Conservation (phyloP, 2,888 invertebrate species). For the Cancer borealis region DNA sequence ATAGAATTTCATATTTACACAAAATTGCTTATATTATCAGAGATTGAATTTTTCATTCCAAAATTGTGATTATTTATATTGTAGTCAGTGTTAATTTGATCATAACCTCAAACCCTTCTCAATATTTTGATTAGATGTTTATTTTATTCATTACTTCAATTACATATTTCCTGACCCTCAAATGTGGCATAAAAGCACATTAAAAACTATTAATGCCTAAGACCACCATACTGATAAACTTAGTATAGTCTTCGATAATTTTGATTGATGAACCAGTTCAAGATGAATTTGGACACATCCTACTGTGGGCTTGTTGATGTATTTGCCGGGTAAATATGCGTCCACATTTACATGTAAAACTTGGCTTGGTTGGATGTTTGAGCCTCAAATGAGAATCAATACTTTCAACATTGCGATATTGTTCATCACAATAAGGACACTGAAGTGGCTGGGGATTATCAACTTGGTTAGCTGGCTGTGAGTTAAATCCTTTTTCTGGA, state of each 20-base stretch:
- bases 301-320: constrained; percentile 66
- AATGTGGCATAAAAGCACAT: background rate
- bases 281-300: constrained; percentile 63
- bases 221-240: background rate
- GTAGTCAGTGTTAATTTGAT: background rate
- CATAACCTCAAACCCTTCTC: background rate
- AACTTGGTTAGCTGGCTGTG: background rate
- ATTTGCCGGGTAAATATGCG: constrained; percentile 70
- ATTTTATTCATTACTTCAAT: background rate
- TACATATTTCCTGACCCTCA: background rate
- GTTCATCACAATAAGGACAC: constrained; percentile 75
- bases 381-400: constrained; percentile 68
- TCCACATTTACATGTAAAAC: constrained; percentile 73
- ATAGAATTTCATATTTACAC: background rate
- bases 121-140: background rate
- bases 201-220: background rate
- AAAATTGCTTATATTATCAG: background rate
- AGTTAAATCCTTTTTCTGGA: constrained; percentile 43
- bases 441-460: constrained; percentile 63
- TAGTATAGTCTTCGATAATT: background rate
- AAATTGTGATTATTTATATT: background rate
- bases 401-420: constrained; percentile 51
- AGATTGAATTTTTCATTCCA: background rate
- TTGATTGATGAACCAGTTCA: constrained; percentile 2
- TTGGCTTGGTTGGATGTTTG: constrained; percentile 75